Percentiles rank a stretch among this genome's conserved stretches.
Conservation (phyloP, 2,113 vertebrate species). For the Crocuta crocuta region DNA sequence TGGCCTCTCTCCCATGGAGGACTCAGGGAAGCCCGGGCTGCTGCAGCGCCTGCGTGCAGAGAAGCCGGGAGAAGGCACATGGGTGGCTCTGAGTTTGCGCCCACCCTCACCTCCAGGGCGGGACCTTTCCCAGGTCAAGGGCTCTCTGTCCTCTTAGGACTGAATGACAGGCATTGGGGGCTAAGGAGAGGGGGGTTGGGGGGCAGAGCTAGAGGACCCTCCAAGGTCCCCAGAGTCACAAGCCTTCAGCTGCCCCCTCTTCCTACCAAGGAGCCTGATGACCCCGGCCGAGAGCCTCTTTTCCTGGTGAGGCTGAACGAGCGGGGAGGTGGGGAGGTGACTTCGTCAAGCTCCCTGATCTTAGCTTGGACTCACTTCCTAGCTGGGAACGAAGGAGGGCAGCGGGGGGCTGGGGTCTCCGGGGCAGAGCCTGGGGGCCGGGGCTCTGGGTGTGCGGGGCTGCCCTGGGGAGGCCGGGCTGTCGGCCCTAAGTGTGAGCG, state of each 20-base stretch:
- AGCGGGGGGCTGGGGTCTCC: rapidly evolving
- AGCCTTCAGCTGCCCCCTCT: neutral
- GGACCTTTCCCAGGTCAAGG: neutral
- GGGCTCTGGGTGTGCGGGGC: neutral
- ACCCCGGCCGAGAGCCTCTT: too few relatives aligned
- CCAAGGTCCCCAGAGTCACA: neutral
- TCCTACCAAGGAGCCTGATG: neutral
- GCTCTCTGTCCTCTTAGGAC: neutral
- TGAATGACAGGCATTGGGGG: neutral
- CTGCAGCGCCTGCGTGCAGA: neutral
- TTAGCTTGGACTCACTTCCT: neutral
- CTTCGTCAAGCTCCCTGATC: neutral
- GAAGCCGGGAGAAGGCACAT: too few relatives aligned
- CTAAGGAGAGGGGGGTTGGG: too few relatives aligned
- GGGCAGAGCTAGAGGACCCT: neutral
- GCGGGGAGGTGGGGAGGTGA: neutral
- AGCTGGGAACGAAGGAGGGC: neutral
- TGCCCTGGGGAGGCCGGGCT: rapidly evolving
- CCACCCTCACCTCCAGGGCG: neutral
- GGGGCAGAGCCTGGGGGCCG: neutral
- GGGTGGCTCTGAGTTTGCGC: too few relatives aligned
- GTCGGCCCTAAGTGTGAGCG: rapidly evolving
- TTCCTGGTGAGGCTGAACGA: neutral
- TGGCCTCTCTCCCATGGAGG: neutral
- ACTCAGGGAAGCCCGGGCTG: neutral